phyloP scores from a whole-genome alignment of 2,113 vertebrate species.

The Podilymbus podiceps region DNA sequence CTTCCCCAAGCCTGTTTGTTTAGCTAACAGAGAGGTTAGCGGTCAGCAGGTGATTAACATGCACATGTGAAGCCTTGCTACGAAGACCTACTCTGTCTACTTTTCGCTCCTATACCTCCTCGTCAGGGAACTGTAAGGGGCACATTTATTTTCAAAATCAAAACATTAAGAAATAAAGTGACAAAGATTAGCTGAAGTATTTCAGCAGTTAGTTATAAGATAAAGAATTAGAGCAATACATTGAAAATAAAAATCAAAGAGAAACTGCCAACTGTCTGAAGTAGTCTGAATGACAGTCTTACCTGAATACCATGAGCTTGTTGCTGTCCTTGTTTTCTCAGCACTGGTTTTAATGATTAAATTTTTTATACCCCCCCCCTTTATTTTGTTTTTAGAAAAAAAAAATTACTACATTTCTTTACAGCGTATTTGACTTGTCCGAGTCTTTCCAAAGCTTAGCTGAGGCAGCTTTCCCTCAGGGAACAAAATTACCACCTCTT shows the following conservation, averaged over 20 bases:
- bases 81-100: neutral
- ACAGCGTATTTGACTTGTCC: neutral
- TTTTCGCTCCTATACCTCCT: neutral
- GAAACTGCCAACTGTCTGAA: neutral
- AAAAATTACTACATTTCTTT: neutral
- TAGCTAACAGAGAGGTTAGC: neutral
- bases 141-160: neutral
- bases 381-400: no score
- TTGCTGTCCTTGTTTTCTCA: neutral
- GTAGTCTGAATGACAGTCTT: neutral
- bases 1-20: neutral
- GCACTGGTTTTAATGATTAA: neutral
- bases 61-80: neutral
- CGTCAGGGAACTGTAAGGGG: neutral
- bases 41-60: neutral
- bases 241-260: neutral
- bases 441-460: neutral
- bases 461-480: neutral
- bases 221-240: neutral
- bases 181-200: neutral
- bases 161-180: neutral
- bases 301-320: neutral
- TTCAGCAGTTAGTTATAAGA: neutral
- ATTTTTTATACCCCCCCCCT: neutral
- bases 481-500: neutral